Base-by-base conservation (phyloP, 2,113 vertebrate species). In the Synodontis membranacea region DNA sequence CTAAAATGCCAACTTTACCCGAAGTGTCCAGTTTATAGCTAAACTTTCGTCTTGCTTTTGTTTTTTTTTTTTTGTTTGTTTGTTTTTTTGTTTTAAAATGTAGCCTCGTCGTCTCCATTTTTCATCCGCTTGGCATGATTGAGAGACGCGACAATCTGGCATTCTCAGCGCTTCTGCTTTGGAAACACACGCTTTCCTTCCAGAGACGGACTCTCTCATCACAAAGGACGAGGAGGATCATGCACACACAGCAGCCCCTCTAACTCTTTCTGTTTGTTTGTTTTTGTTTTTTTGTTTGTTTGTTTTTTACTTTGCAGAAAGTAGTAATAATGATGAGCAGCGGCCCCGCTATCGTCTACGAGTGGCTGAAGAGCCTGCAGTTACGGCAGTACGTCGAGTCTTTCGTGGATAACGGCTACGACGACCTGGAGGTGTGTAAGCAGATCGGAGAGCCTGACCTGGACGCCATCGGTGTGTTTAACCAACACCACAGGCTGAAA, bases 381-480 rank as follows among this genome's bases (percentile, higher is more conserved):
- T 95, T 99, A 64, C 89, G 95, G 34, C 97, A 98, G 91, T 99
- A 99, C 74, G 95, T 96, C 4, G 97, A 99, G 91, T 94, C 97
- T 2, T 99, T 99, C 92, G 93, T 99, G 60, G 98, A 99, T 81
- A 99, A 99, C 81, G 98, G 98, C 37, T 99, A 99, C 76, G 98
- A 99, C 79, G 98, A 99, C 87, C 89, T 99, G 94, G 98, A 99
- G 91, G 98, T 99, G 8, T 99, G 98, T 89, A 99, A 98, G 85
- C 97, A 99, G 93, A 99, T 99, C 66, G 98, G 98, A 44, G 95
- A 97, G 74, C 96, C 97, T 1, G 98, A 99, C 94, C 94, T 99
- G 89, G 98, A 99, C 84, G 98, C 98, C 85, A 99, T 99, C 74
- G 98, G 98, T 9, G 97, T 99, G 44, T 91, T 92, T 70, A 88